Percentiles rank a stretch among this genome's conserved stretches.
These are phyloP conservation scores for Xyliphius kryptos DNA, from an alignment of 2,113 vertebrate species.

Conservation along the genomic window DNA sequence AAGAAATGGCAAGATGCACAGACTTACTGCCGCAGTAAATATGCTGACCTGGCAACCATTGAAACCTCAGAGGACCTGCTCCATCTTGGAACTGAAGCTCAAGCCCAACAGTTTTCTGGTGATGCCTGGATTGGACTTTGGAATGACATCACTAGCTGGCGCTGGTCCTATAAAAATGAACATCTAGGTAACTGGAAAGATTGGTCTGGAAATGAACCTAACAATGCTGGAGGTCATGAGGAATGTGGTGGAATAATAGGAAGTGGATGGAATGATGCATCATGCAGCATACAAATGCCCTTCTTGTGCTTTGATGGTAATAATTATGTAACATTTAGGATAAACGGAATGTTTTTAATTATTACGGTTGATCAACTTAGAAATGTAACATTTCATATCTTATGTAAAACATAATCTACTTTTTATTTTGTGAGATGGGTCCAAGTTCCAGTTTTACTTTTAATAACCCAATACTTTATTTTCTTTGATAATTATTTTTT, in stretches of 20 bases:
- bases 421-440: no score
- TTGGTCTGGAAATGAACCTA: neutral
- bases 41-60: slow-evolving; percentile 5
- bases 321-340: neutral
- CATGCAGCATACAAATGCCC: neutral
- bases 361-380: neutral
- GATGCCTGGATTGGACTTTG: slow-evolving; percentile 15
- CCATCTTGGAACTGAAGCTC: neutral
- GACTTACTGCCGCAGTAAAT: neutral
- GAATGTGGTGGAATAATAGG: neutral
- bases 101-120: neutral
- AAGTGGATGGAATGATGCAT: neutral
- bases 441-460: neutral
- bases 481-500: neutral
- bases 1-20: slow-evolving; percentile 15
- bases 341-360: no score
- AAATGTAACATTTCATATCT: neutral
- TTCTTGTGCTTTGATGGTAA: slow-evolving; percentile 12
- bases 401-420: neutral
- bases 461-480: neutral
- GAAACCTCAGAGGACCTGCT: slow-evolving; percentile 13
- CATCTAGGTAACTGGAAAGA: neutral
- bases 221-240: neutral
- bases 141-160: slow-evolving; percentile 21
- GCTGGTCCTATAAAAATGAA: slow-evolving; percentile 6